These are phyloP conservation scores for Lagenorhynchus albirostris DNA, from an alignment of 2,113 vertebrate species.

Conservation along the genomic window DNA sequence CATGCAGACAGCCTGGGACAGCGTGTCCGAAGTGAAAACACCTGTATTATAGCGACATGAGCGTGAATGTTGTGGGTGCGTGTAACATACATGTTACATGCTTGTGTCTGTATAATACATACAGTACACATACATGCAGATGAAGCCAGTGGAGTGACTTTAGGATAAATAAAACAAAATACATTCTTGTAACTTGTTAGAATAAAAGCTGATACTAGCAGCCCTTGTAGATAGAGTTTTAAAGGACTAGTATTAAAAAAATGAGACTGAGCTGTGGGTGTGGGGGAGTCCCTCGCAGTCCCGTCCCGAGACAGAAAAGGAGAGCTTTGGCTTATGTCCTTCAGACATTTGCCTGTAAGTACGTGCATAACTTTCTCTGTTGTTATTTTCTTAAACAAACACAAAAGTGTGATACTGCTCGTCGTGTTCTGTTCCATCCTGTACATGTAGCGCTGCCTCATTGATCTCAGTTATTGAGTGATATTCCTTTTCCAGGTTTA, in stretches of 20 bases:
- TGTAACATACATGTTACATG: not conserved
- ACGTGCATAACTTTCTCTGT: not conserved
- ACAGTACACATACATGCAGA: fast-evolving
- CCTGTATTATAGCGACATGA: fast-evolving
- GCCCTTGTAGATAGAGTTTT: not conserved
- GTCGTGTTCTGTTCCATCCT: not conserved
- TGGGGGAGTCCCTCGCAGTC: not conserved
- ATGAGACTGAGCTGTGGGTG: not conserved
- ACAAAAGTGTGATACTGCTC: too few species aligned
- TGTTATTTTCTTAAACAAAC: too few species aligned
- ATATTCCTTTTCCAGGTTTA: not conserved
- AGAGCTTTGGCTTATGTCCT: not conserved
- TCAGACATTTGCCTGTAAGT: not conserved
- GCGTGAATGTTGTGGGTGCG: not conserved
- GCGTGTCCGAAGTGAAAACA: not conserved
- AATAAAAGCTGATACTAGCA: not conserved
- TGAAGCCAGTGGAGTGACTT: not conserved
- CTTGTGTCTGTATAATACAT: fast-evolving
- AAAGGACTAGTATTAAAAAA: not conserved
- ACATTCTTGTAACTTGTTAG: not conserved
- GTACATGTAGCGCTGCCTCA: too few species aligned
- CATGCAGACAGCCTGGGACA: not conserved
- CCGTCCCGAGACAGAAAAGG: not conserved
- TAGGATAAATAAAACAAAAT: not conserved
- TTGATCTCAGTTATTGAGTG: not conserved